phyloP scores from a whole-genome alignment of 2,113 vertebrate genomes.

The Gila orcuttii region DNA sequence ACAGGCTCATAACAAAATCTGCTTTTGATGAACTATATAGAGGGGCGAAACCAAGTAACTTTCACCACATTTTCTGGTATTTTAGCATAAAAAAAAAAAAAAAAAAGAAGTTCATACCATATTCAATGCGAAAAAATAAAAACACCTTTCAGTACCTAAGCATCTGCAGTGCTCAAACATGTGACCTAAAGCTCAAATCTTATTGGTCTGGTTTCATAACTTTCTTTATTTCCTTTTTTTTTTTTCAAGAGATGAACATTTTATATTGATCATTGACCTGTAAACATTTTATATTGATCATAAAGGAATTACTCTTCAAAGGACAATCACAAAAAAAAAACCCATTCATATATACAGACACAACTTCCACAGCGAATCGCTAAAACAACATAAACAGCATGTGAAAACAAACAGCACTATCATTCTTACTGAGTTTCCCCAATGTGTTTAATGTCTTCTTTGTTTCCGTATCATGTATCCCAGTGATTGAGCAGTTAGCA shows the following conservation, averaged over 20 bases:
- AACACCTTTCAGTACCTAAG: not conserved
- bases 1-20: not conserved
- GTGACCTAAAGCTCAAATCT: not conserved
- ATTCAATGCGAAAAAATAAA: not conserved
- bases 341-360: not conserved
- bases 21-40: not conserved
- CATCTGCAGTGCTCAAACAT: not conserved
- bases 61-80: not conserved
- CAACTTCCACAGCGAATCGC: not conserved
- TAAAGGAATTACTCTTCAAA: not conserved
- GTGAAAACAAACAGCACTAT: not conserved
- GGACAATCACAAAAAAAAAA: not conserved
- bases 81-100: not conserved
- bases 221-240: too few relatives aligned
- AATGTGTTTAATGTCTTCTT: not conserved
- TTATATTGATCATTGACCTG: not conserved
- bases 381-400: not conserved
- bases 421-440: not conserved
- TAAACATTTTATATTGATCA: not conserved
- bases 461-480: not conserved
- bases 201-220: not conserved
- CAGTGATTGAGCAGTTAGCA: conserved; percentile 10
- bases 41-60: not conserved
- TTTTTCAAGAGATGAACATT: not conserved
- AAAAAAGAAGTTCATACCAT: too few relatives aligned